phyloP scores from a whole-genome alignment of 37 sponge, comb jelly and placozoan genomes.

The Crambe crambe region DNA sequence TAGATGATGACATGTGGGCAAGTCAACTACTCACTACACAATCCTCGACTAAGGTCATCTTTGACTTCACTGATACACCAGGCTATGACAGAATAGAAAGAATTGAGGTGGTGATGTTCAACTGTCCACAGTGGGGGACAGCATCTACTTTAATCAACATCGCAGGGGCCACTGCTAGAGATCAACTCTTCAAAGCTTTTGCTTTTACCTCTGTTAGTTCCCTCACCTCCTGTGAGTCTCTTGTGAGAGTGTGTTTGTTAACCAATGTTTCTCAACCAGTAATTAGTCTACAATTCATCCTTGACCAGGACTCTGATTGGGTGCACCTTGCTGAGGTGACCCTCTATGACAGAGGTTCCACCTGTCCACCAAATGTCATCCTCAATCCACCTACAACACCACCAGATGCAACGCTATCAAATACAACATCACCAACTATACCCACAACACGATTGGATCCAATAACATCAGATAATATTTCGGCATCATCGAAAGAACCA shows the following conservation, averaged over 20 bases:
- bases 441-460: not conserved
- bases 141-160: not conserved
- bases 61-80: not conserved
- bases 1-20: no score
- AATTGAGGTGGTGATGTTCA: not conserved
- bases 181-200: no score
- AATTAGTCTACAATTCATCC: not conserved
- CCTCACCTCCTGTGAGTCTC: not conserved
- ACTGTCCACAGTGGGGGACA: not conserved
- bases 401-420: no score
- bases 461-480: not conserved
- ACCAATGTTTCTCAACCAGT: not conserved
- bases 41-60: not conserved
- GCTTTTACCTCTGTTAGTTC: not conserved
- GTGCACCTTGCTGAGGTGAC: slow-evolving; percentile 4
- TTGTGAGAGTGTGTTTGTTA: not conserved
- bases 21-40: not conserved
- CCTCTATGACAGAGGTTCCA: not conserved
- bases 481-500: not conserved
- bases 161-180: not conserved
- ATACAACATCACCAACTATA: not conserved
- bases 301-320: not conserved
- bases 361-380: not conserved
- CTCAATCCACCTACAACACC: not conserved
- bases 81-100: no score